These are phyloP conservation scores for Actinostola sp. DNA, from an alignment of 92 coral and sea anemone species.

Conservation along the genomic window DNA sequence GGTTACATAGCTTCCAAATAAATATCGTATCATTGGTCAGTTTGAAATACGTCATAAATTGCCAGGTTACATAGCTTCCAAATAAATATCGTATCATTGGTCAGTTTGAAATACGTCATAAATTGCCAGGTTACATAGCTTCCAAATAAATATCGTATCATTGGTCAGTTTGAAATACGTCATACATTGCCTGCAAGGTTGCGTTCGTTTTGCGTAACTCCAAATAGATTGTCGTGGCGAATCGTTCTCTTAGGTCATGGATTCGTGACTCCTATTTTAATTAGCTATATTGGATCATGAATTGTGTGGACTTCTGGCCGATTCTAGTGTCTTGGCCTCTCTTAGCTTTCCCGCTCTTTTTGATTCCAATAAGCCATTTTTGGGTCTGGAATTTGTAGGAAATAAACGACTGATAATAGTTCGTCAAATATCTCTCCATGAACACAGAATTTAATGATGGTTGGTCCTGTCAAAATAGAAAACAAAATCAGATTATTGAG, in stretches of 20 bases:
- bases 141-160: too few relatives aligned
- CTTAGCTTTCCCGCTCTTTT: slow-evolving; percentile 78
- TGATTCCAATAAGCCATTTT: slow-evolving; percentile 74
- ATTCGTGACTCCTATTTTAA: background rate
- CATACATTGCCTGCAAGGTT: too few relatives aligned
- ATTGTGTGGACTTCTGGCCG: slow-evolving; percentile 88
- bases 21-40: too few relatives aligned
- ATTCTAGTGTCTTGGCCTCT: slow-evolving; percentile 55
- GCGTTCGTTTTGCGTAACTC: too few relatives aligned
- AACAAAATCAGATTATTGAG: background rate
- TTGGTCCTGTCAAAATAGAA: slow-evolving; percentile 42
- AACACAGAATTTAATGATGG: slow-evolving; percentile 77
- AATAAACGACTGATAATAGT: slow-evolving; percentile 62
- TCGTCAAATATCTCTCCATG: slow-evolving; percentile 58
- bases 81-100: too few relatives aligned
- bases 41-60: too few relatives aligned
- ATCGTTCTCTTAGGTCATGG: background rate
- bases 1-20: too few relatives aligned
- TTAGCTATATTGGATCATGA: slow-evolving; percentile 38
- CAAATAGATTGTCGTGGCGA: background rate
- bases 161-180: too few relatives aligned
- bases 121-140: too few relatives aligned
- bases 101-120: too few relatives aligned
- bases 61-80: too few relatives aligned
- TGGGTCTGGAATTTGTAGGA: slow-evolving; percentile 62